Evolutionary conservation across 2,797 vertebrate species (phyloP).

Genomic region (Zenarchopterus dispar): DNA sequence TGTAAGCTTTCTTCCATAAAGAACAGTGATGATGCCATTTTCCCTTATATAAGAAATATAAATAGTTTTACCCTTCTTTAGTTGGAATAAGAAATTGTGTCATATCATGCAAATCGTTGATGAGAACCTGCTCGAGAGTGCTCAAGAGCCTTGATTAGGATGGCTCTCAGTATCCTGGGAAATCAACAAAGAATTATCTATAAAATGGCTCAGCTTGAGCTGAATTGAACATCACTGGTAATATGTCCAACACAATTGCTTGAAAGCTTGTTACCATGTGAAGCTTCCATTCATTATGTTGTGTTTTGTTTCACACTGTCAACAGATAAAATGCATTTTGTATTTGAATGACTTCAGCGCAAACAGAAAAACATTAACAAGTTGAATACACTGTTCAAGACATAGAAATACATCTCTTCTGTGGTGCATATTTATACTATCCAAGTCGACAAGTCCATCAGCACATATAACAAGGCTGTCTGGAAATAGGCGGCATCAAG

Average conservation of each 20-base stretch:
- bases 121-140: slow-evolving; percentile 22
- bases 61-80: not conserved
- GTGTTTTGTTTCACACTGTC: too few relatives aligned
- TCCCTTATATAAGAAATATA: slow-evolving; percentile 4
- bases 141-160: slow-evolving; percentile 7
- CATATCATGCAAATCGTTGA: slow-evolving; percentile 18
- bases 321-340: not conserved
- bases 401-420: not conserved
- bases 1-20: too few relatives aligned
- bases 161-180: too few relatives aligned
- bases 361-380: not conserved
- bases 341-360: not conserved
- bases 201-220: too few relatives aligned
- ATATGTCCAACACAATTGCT: too few relatives aligned
- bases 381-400: not conserved
- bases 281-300: too few relatives aligned
- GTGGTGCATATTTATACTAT: not conserved
- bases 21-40: not conserved
- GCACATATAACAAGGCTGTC: not conserved
- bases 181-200: too few relatives aligned
- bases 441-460: not conserved
- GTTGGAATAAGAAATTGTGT: slow-evolving; percentile 1
- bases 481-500: not conserved
- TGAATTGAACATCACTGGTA: too few relatives aligned
- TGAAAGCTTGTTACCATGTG: too few relatives aligned